Conservation (phyloP, 1,140 invertebrate genomes). For the Asobara japonica region DNA sequence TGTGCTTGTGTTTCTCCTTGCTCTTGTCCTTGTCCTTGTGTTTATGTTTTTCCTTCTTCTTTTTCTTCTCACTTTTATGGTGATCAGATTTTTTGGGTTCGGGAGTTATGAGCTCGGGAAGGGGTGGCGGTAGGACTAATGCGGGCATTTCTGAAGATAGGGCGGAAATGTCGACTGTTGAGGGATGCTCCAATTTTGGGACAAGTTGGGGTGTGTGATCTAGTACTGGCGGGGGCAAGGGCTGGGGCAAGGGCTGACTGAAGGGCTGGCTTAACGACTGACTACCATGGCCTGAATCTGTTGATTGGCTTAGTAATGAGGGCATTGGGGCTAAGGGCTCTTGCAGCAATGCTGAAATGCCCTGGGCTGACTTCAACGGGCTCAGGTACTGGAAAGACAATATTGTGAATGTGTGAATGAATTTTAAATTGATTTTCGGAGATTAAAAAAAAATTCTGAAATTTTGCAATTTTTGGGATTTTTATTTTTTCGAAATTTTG, state of each 20-base stretch:
- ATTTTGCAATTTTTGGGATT: too few relatives aligned
- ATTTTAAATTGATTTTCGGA: slow-evolving; percentile 28
- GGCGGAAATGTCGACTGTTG: slow-evolving; percentile 48
- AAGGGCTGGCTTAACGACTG: neutral
- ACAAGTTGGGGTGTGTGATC: neutral
- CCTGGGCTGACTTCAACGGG: slow-evolving; percentile 60
- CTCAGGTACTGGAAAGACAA: slow-evolving; percentile 57
- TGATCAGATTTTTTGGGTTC: slow-evolving; percentile 61
- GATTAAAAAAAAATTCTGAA: too few relatives aligned
- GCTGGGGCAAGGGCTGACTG: neutral
- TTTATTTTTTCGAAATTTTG: too few relatives aligned
- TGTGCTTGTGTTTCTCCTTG: slow-evolving; percentile 69
- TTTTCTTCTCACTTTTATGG: slow-evolving; percentile 71
- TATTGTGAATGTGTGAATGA: too few relatives aligned
- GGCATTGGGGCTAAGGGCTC: slow-evolving; percentile 56
- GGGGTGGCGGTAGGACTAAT: neutral
- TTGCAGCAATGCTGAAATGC: slow-evolving; percentile 60
- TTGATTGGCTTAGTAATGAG: slow-evolving; percentile 45
- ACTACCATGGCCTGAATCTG: slow-evolving; percentile 30
- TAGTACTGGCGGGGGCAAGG: slow-evolving; percentile 17
- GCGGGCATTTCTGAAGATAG: slow-evolving; percentile 34
- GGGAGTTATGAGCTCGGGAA: neutral
- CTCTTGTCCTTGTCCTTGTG: slow-evolving; percentile 64
- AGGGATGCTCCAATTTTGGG: slow-evolving; percentile 28
- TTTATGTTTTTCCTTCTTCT: slow-evolving; percentile 74